A percentile compares a stretch with the other conserved stretches of the same genome.
Conservation (phyloP, 2,888 invertebrate species). For the Orchesella flavescens region DNA sequence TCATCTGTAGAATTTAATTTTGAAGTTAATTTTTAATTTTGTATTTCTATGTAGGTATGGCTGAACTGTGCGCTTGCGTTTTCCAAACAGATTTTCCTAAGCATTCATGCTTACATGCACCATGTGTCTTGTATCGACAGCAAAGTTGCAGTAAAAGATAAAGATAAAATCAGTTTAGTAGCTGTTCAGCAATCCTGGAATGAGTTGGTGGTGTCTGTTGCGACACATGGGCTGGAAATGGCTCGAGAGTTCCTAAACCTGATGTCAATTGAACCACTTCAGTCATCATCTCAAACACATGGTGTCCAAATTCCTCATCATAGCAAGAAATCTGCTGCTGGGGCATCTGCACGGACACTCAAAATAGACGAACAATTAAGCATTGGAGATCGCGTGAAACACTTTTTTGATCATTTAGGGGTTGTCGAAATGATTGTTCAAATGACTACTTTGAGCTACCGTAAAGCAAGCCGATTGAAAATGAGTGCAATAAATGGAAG, state of each 20-base stretch:
- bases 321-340: slow-evolving; percentile 33
- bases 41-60: slow-evolving; percentile 65
- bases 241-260: slow-evolving; percentile 65
- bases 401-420: slow-evolving; percentile 69
- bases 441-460: slow-evolving; percentile 70
- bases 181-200: slow-evolving; percentile 71
- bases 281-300: slow-evolving; percentile 5
- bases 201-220: slow-evolving; percentile 68
- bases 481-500: slow-evolving; percentile 62
- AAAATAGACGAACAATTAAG: slow-evolving; percentile 66
- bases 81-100: slow-evolving; percentile 68
- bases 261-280: slow-evolving; percentile 37
- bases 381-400: slow-evolving; percentile 66
- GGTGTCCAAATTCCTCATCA: slow-evolving; percentile 15
- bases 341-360: slow-evolving; percentile 34
- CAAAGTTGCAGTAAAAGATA: slow-evolving; percentile 56
- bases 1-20: not conserved
- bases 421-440: slow-evolving; percentile 69
- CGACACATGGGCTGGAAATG: slow-evolving; percentile 66
- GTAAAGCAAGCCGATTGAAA: slow-evolving; percentile 71
- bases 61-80: slow-evolving; percentile 68
- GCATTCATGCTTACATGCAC: slow-evolving; percentile 70
- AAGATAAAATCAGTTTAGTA: slow-evolving; percentile 67
- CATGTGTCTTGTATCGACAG: slow-evolving; percentile 60
- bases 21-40: not conserved